These are phyloP conservation scores for rat (Rattus norvegicus) DNA, from an alignment of 2,113 vertebrate species.

Conservation along the genomic window DNA sequence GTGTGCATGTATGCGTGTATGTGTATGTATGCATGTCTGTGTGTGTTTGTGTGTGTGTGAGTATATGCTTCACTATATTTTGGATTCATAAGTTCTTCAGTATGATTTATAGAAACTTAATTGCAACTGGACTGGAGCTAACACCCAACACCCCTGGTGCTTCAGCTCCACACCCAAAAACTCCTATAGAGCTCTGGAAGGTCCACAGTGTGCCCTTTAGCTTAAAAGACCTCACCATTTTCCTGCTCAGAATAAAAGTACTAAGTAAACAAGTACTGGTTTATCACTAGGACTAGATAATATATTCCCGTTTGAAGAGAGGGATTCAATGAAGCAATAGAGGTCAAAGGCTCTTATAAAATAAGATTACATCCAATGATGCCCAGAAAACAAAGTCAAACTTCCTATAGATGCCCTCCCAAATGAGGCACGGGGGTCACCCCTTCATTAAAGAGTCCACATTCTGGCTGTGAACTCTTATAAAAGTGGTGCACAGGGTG, in stretches of 20 bases:
- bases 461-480: neutral
- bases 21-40: neutral
- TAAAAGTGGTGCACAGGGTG: neutral
- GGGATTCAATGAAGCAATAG: neutral
- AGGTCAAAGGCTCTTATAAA: neutral
- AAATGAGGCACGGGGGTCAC: neutral
- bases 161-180: neutral
- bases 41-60: neutral
- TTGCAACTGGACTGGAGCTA: neutral
- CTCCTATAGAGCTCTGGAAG: neutral
- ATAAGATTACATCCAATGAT: neutral
- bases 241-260: neutral
- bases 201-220: neutral
- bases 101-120: neutral
- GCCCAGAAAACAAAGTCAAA: neutral
- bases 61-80: neutral
- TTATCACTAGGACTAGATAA: neutral
- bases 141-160: neutral
- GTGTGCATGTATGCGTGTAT: neutral
- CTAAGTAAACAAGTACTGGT: neutral
- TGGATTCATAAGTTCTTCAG: neutral
- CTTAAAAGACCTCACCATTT: neutral
- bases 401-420: neutral
- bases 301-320: conserved; percentile 1
- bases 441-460: neutral